Conservation (phyloP, 2,113 vertebrate genomes). For the Grallaria varia region DNA sequence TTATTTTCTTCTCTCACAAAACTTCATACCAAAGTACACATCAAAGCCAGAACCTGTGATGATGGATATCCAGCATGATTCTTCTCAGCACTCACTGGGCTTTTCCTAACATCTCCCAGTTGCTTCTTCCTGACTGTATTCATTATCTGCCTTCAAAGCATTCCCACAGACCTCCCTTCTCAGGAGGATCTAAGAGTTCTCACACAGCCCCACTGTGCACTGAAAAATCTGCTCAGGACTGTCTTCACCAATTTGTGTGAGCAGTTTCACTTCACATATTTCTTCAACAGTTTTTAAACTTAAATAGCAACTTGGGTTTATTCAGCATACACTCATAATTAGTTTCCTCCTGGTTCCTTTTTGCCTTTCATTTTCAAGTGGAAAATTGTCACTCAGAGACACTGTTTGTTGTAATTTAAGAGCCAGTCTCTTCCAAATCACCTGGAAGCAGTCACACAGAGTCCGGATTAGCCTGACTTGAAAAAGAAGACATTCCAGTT, state of each 20-base stretch:
- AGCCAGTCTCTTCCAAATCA: background rate
- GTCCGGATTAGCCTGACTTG: background rate
- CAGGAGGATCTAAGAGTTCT: background rate
- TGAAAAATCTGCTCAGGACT: background rate
- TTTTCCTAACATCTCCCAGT: background rate
- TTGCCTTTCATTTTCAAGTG: background rate
- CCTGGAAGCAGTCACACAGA: background rate
- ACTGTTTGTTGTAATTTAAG: background rate
- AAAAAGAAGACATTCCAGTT: background rate
- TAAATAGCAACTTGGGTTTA: background rate
- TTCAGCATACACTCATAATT: background rate
- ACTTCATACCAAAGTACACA: background rate
- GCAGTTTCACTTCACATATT: background rate
- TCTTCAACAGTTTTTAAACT: background rate
- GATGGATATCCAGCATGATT: background rate
- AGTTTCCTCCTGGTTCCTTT: background rate
- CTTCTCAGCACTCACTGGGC: background rate
- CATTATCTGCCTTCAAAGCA: slow-evolving; percentile 23
- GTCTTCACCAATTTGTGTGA: background rate
- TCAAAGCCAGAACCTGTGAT: background rate
- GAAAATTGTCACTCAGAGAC: background rate
- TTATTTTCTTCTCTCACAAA: background rate
- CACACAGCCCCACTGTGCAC: background rate
- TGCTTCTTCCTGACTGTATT: background rate
- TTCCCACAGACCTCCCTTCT: background rate